Evolutionary conservation across 2,888 invertebrate genomes (phyloP), one percentile per base, ranked within the genome.

Genomic region (Eremobia ochroleuca): DNA sequence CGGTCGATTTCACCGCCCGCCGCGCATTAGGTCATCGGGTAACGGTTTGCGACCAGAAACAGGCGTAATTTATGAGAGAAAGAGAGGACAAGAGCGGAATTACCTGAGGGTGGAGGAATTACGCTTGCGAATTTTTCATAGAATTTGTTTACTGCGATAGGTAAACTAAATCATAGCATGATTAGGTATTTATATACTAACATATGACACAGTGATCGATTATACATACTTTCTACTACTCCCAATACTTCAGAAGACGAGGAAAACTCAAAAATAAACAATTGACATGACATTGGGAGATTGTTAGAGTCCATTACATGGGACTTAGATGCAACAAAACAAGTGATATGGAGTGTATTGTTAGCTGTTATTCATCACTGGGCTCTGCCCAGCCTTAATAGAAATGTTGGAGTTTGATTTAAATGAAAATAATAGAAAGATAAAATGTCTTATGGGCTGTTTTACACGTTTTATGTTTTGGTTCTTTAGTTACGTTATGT

Each of bases 1-100:
- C 82, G 88, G 88, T 77, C 92, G 94, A 94, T 94, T 94, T 94
- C 94, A 91, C 94, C 93, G 87, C 79, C 87, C 85, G 85, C 82
- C 85, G 87, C 88, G 89, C 93, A 92, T 94, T 94, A 93, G 95
- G 95, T 95, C 95, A 95, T 93, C 92, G 89, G 91, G 90, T 94
- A 95, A 94, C 95, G 95, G 95, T 94, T 87, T 86, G 84, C 77
- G 85, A 77, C 79, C 75, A 78, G 73, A 66, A 83, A 67, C 37
- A 68, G 82, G 73, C 82, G 81, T 82, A 84, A 85, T 81, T 68
- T 69, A 81, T 58, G 77, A 80, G 80, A 81, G 77, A 70, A 74
- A 73, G 73, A 77, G 70, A 72, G 11, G 58, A 34, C 28, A 37
- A n/a, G 11, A 43, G n/a, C 15, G 49, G 21, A n/a, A 31, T 34